These are phyloP conservation scores for Eciton burchellii DNA, from an alignment of 1,140 invertebrate genomes.

Conservation along the genomic window DNA sequence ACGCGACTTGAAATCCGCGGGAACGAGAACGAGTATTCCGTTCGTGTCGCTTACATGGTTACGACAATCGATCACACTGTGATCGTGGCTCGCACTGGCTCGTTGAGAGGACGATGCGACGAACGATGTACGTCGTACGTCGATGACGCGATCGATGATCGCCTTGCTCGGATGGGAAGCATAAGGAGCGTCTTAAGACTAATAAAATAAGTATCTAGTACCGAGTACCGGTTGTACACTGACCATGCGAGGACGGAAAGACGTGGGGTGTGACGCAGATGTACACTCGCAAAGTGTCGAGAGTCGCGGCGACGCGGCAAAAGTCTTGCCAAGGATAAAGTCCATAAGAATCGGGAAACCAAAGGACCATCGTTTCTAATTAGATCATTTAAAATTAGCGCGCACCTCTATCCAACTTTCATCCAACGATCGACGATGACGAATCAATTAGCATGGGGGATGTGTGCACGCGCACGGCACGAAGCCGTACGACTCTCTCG, in stretches of 20 bases:
- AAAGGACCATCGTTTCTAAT: constrained; percentile 29
- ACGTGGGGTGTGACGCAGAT: constrained; percentile 39
- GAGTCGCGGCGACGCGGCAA: constrained; percentile 21
- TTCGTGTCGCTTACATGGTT: not conserved
- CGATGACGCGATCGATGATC: constrained; percentile 50
- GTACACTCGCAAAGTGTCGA: constrained; percentile 39
- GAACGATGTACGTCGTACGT: not conserved
- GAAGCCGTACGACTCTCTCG: constrained; percentile 24
- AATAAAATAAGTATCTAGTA: constrained; percentile 70
- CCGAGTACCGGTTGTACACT: constrained; percentile 59
- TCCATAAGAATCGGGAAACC: constrained; percentile 29
- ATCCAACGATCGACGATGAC: constrained; percentile 41
- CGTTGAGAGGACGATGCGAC: constrained; percentile 31
- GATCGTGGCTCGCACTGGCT: constrained; percentile 54
- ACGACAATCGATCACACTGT: constrained; percentile 59
- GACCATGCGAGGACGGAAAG: constrained; percentile 64
- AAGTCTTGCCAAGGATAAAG: not conserved
- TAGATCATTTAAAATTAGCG: constrained; percentile 55
- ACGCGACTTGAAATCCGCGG: too few species aligned
- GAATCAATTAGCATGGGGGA: constrained; percentile 46
- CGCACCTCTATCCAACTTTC: not conserved
- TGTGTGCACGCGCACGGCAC: not conserved
- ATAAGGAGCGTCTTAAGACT: constrained; percentile 49
- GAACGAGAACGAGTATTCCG: too few species aligned
- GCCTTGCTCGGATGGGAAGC: constrained; percentile 17